These are phyloP conservation scores for Lagria hirta DNA, from an alignment of 2,888 invertebrate genomes.

Conservation along the genomic window DNA sequence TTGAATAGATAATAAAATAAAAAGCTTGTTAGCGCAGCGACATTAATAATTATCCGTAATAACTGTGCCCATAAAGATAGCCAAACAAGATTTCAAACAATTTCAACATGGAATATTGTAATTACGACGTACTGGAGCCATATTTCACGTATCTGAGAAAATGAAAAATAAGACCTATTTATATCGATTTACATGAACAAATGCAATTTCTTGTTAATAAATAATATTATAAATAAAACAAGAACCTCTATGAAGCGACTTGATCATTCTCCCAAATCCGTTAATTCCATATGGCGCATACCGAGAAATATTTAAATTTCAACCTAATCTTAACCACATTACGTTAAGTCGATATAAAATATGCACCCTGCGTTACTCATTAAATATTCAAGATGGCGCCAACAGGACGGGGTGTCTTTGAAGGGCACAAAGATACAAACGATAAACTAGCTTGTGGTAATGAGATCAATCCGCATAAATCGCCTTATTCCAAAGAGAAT, in stretches of 20 bases:
- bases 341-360: slow-evolving; percentile 40
- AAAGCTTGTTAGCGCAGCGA: slow-evolving; percentile 15
- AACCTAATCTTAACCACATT: slow-evolving; percentile 41
- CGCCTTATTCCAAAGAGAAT: slow-evolving; percentile 14
- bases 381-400: slow-evolving; percentile 43
- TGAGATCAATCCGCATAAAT: slow-evolving; percentile 24
- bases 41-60: slow-evolving; percentile 22
- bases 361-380: slow-evolving; percentile 41
- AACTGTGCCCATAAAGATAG: slow-evolving; percentile 17
- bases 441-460: slow-evolving; percentile 22
- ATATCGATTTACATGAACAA: too few species aligned
- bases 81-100: slow-evolving; percentile 8
- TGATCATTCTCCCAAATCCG: slow-evolving; percentile 2
- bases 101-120: slow-evolving; percentile 19
- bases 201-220: too few species aligned
- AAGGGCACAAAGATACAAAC: slow-evolving; percentile 21
- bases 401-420: slow-evolving; percentile 16
- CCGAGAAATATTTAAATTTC: slow-evolving; percentile 34
- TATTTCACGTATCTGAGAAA: too few species aligned
- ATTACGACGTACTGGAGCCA: too few species aligned
- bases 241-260: too few species aligned
- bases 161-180: too few species aligned
- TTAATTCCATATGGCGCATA: slow-evolving; percentile 16
- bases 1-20: slow-evolving; percentile 22
- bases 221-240: too few species aligned